Percentiles rank a stretch among this genome's conserved stretches.
phyloP scores from a whole-genome alignment of 2,797 vertebrate species.

The Masticophis lateralis region DNA sequence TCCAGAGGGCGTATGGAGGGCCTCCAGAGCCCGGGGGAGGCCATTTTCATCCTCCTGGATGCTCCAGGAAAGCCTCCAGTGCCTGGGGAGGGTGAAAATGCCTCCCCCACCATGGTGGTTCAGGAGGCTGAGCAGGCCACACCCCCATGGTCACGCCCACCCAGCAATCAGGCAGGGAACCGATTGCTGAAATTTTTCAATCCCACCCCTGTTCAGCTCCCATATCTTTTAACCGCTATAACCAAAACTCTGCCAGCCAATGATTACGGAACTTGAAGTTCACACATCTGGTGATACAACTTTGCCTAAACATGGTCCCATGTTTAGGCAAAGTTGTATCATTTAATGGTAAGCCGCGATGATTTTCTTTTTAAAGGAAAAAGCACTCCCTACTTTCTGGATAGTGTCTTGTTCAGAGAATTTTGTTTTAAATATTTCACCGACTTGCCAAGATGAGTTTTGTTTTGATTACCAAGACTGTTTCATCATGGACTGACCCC shows the following conservation, averaged over 20 bases:
- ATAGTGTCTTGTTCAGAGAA: background rate
- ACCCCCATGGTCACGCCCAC: too few species aligned
- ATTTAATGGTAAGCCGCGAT: background rate
- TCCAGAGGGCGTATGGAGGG: too few species aligned
- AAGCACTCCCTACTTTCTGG: background rate
- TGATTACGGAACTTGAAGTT: background rate
- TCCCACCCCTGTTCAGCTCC: background rate
- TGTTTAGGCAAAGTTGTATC: background rate
- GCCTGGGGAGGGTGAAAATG: too few species aligned
- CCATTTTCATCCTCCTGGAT: too few species aligned
- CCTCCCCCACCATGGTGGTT: too few species aligned
- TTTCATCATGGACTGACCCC: background rate
- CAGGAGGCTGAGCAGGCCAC: too few species aligned
- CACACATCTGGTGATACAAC: background rate
- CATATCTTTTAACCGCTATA: background rate
- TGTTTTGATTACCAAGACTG: background rate
- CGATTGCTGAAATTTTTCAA: too few species aligned
- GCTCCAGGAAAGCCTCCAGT: too few species aligned
- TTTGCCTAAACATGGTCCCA: too few species aligned
- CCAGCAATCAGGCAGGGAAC: too few species aligned
- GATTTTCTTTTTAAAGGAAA: background rate
- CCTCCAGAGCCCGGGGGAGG: too few species aligned
- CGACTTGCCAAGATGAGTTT: slow-evolving; percentile 24
- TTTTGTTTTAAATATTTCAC: slow-evolving; percentile 3
- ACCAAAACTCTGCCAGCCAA: background rate